These are phyloP conservation scores for Poicephalus meyeri DNA, from an alignment of 2,113 vertebrate species.

Conservation along the genomic window DNA sequence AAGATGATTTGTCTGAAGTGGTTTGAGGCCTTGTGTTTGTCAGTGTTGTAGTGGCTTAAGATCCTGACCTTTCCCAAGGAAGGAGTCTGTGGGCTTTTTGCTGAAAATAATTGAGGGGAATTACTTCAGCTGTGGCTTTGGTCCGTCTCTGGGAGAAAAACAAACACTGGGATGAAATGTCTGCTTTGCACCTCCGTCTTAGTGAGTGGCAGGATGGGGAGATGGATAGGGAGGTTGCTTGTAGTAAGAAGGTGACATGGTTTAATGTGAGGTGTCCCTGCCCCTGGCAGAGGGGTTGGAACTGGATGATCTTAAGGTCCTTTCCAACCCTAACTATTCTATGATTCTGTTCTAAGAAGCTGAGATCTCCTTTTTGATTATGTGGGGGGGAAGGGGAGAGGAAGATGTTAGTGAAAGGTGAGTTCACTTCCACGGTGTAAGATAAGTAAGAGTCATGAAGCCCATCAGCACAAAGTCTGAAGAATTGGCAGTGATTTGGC, in stretches of 20 bases:
- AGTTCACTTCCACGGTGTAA: not conserved
- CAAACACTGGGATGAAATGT: not conserved
- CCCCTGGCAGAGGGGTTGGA: too few species aligned
- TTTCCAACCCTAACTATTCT: too few species aligned
- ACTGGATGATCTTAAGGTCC: too few species aligned
- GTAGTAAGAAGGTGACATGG: not conserved
- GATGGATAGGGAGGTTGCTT: not conserved
- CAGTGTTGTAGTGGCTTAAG: not conserved
- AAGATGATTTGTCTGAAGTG: not conserved
- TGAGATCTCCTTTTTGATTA: not conserved
- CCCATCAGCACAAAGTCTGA: rapidly evolving
- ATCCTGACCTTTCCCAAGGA: not conserved
- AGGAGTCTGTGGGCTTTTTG: not conserved
- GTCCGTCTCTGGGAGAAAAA: not conserved
- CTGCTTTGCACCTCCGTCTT: not conserved
- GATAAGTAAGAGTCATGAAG: not conserved
- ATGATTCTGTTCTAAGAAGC: not conserved
- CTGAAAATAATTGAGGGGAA: not conserved
- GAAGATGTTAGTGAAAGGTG: not conserved
- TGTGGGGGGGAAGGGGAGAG: not conserved
- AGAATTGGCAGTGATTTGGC: not conserved
- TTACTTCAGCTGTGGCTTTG: not conserved
- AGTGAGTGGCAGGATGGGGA: not conserved
- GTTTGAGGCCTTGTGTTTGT: not conserved
- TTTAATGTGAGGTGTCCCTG: too few species aligned